Evolutionary conservation across 2,888 invertebrate genomes (phyloP), one percentile per base, ranked within the genome.

Genomic region (Hypena proboscidalis): DNA sequence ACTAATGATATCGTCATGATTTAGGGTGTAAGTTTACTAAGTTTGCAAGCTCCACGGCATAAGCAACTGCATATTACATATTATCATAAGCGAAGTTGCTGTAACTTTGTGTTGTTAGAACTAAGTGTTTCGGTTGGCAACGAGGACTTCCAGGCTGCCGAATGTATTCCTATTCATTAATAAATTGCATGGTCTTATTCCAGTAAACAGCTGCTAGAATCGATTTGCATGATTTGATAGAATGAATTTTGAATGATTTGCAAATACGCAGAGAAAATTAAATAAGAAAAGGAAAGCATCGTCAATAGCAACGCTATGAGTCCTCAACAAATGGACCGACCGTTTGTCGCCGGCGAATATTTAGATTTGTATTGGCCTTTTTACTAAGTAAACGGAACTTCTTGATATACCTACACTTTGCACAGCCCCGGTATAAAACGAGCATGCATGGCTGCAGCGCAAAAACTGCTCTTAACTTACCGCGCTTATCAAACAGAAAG

Each of bases 321-420:
- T 74, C 85, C 86, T 85, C 85, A 85, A 77, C 73, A 85, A 85
- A 85, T 80, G 75, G 77, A 75, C 76, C 62, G 57, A 61, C 45
- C 72, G 74, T 68, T 71, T 58, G 54, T 47, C 50, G 54, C 66
- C 51, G 51, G 49, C 52, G 63, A 77, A 74, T 79, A 70, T 74
- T 74, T 70, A 67, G 64, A 69, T 76, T 77, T 67, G 72, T 75
- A 74, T 75, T 79, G 74, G 58, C 68, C 71, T 77, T 81, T 81
- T 67, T 54, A 54, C 46, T 47, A 50, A 51, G 62, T 54, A 74
- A 78, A 81, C 56, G 73, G 37, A 63, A 67, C 63, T 67, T 60
- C 53, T 51, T 58, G 47, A 50, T 62, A 62, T 59, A 55, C 47
- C 49, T 46, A 41, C 27, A 32, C 30, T 34, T 19, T 22, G 8